These are phyloP conservation scores for Oncorhynchus gorbuscha DNA, from an alignment of 2,113 vertebrate species.

Conservation along the genomic window DNA sequence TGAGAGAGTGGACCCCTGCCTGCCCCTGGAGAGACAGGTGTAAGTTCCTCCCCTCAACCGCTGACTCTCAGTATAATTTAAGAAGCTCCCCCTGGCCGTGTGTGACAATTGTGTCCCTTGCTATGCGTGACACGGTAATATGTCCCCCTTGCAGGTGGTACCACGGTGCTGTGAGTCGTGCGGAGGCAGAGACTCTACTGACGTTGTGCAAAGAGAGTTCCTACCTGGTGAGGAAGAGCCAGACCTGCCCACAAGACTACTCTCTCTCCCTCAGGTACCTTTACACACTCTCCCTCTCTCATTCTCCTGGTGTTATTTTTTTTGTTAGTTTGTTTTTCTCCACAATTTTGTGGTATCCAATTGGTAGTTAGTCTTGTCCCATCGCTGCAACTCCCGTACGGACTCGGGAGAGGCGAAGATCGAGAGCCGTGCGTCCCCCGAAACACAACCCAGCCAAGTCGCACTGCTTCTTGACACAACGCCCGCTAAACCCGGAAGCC, in stretches of 20 bases:
- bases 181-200: constrained; percentile 91
- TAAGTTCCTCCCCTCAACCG: constrained; percentile 69
- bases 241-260: constrained; percentile 89
- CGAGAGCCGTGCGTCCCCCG: no score
- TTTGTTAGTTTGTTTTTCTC: no score
- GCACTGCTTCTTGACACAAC: no score
- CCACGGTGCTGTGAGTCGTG: constrained; percentile 89
- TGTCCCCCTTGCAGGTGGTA: constrained; percentile 81
- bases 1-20: constrained; percentile 87
- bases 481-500: no score
- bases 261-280: constrained; percentile 79
- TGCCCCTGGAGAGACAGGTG: constrained; percentile 95
- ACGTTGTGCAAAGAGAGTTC: constrained; percentile 95
- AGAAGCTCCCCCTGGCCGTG: neutral
- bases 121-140: constrained; percentile 17
- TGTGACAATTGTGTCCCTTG: neutral
- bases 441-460: no score
- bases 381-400: no score
- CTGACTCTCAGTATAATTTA: neutral
- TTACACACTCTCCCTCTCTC: constrained; percentile 29
- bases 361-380: no score
- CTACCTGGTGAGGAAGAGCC: constrained; percentile 94
- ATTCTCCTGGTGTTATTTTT: no score
- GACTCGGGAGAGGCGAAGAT: no score
- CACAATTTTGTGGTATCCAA: no score